Conservation (phyloP, 2,113 vertebrate genomes). For the Phylloscopus trochilus region DNA sequence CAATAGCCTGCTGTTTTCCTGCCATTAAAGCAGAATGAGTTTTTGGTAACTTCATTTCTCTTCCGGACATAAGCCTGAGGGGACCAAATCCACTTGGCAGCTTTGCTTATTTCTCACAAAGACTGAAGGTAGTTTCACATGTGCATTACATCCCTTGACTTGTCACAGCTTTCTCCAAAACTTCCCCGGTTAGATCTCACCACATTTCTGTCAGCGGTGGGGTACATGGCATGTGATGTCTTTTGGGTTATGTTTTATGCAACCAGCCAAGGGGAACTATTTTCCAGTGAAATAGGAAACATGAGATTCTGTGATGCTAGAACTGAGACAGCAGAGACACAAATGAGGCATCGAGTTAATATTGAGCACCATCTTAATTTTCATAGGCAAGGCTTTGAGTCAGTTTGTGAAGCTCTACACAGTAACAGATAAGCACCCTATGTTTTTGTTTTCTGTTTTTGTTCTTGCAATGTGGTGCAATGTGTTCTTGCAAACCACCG, state of each 20-base stretch:
- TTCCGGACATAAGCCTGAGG: neutral
- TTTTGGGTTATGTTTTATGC: neutral
- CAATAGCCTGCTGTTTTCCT: neutral
- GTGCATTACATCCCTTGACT: neutral
- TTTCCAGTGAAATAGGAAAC: neutral
- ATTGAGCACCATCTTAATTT: neutral
- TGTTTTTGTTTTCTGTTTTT: neutral
- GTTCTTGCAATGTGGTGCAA: neutral
- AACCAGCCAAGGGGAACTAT: neutral
- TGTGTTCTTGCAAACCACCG: no score
- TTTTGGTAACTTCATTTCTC: neutral
- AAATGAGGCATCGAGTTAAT: neutral
- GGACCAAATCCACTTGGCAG: neutral
- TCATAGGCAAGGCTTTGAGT: neutral
- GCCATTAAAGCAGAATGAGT: neutral
- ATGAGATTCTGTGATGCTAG: neutral
- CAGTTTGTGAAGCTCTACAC: neutral
- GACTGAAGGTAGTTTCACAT: neutral
- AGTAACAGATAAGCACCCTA: neutral
- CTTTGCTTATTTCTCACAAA: neutral
- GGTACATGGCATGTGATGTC: neutral
- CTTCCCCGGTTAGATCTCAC: neutral
- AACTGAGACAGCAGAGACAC: neutral
- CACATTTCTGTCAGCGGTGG: fast-evolving
- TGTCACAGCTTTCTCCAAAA: neutral